Base-by-base conservation (phyloP, 2,888 invertebrate genomes). In the Brassicogethes aeneus region DNA sequence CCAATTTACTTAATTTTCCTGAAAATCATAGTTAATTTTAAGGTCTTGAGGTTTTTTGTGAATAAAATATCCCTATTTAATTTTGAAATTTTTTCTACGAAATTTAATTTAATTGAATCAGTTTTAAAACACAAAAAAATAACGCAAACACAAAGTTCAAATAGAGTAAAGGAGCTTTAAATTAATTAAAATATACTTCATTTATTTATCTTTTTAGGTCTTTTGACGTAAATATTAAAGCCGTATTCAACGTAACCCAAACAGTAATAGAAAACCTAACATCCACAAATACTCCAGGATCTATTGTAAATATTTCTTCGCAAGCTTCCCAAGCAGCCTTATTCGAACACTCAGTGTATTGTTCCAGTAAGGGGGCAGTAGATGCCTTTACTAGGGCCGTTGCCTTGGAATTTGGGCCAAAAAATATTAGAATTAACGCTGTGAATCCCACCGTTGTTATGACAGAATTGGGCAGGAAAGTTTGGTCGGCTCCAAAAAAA, bases 361-460 rank as follows among this genome's bases (percentile, higher is more conserved):
- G 86, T 56, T 79, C 86, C 0, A 79, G 86, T 0, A 94, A 94
- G 66, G 86, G 81, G 3, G 93, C 91, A 0, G 69, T 95, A 0
- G 92, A 95, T 56, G 79, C 82, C 30, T 66, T 92, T 42, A 85
- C 89, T 0, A 75, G 79, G 50, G 77, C 80, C 0, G 79, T 92
- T 79, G 90, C 93, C 0, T 60, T 88, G 36, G 93, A 94, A 66
- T 70, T 92, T 14, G 93, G 90, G 0, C 76, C 77, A 0, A 72
- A 81, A 42, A 76, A 79, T 17, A 91, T 95, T 52, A 78, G 94
- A 12, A 84, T 86, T 0, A 94, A 94, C 62, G 75, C 80, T n/a
- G 82, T 95, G 0, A 91, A 91, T 65, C 94, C 94, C 1, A 93
- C 93, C 0, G 91, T 89, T 0, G 82, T 90, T 7, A 70, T 90